A percentile compares a stretch with the other conserved stretches of the same genome.
phyloP scores from a whole-genome alignment of 2,797 vertebrate genomes.

The Aselliscus stoliczkanus region DNA sequence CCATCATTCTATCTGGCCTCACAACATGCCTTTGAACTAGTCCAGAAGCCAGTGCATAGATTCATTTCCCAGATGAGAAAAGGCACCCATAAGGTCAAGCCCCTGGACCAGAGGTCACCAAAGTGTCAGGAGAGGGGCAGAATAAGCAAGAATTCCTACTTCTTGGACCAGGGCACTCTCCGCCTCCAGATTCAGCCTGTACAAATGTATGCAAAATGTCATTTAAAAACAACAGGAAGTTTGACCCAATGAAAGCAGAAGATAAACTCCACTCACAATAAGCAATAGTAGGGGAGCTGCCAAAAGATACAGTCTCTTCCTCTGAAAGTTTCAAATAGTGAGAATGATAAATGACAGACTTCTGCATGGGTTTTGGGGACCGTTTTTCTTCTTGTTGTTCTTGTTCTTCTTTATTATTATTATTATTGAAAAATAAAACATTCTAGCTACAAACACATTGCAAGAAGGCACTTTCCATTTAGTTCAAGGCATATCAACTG shows the following conservation, averaged over 20 bases:
- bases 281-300: neutral
- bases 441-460: neutral
- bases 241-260: neutral
- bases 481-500: neutral
- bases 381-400: neutral
- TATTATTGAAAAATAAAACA: neutral
- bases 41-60: neutral
- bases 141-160: neutral
- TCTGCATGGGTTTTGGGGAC: neutral
- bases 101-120: conserved; percentile 12
- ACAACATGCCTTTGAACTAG: conserved; percentile 20
- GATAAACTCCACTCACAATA: neutral
- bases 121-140: neutral
- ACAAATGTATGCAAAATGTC: conserved; percentile 29
- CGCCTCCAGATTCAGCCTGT: neutral
- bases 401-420: neutral
- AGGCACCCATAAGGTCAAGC: neutral
- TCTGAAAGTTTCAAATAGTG: neutral
- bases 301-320: neutral
- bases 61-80: neutral
- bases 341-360: conserved; percentile 5
- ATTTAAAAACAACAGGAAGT: neutral
- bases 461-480: conserved; percentile 7
- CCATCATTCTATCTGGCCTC: neutral
- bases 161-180: neutral